phyloP scores from a whole-genome alignment of 2,797 vertebrate genomes.

The Setipinna tenuifilis region DNA sequence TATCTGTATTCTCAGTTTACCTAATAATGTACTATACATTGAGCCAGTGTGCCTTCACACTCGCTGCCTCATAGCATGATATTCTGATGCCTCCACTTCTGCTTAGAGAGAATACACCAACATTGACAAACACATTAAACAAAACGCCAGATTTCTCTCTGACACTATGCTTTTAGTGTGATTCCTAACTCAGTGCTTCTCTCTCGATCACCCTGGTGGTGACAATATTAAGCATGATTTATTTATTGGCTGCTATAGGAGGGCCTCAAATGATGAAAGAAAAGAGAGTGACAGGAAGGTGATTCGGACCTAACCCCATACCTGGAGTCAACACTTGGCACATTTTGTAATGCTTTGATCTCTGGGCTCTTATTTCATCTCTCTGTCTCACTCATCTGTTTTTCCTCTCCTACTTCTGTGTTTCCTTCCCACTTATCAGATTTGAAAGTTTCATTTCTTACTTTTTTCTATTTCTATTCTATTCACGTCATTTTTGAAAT shows the following conservation, averaged over 20 bases:
- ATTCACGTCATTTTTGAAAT: constrained; percentile 1
- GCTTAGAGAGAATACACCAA: not conserved
- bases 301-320: constrained; percentile 50
- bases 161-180: constrained; percentile 49
- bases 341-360: constrained; percentile 58
- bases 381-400: constrained; percentile 21
- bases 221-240: constrained; percentile 75
- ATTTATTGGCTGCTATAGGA: constrained; percentile 69
- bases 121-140: constrained; percentile 5
- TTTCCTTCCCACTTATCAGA: constrained; percentile 43
- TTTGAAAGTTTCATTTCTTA: constrained; percentile 51
- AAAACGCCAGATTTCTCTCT: constrained; percentile 44
- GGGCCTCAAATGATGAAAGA: constrained; percentile 52
- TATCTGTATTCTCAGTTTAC: not conserved
- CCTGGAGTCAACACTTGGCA: constrained; percentile 47
- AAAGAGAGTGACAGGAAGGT: constrained; percentile 57
- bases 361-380: constrained; percentile 35
- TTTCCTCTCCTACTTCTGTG: constrained; percentile 13
- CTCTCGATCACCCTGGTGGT: constrained; percentile 47
- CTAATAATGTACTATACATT: not conserved
- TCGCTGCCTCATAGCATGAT: not conserved
- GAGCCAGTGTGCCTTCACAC: not conserved
- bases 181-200: constrained; percentile 43
- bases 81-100: not conserved
- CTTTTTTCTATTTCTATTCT: constrained; percentile 38